Conservation (phyloP, 2,888 invertebrate species). For the Drosophila histrio region DNA sequence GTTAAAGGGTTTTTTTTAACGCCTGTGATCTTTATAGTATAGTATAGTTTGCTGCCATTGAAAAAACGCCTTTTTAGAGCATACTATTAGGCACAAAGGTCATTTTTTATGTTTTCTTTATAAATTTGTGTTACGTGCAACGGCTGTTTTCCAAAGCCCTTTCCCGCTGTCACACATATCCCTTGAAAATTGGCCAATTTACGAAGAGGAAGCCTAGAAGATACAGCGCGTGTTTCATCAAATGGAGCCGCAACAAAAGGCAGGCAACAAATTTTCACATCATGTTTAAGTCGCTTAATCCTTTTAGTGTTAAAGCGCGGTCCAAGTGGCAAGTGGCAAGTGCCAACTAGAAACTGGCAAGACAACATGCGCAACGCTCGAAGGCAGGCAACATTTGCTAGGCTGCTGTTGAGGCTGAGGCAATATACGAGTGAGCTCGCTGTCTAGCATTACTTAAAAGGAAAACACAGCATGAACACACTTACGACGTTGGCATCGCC, state of each 20-base stretch:
- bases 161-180: conserved; percentile 16
- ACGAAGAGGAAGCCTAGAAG: conserved; percentile 22
- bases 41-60: conserved; percentile 47
- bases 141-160: conserved; percentile 6
- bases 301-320: conserved; percentile 72
- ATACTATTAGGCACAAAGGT: conserved; percentile 32
- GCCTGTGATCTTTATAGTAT: conserved; percentile 7
- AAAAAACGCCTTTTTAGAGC: conserved; percentile 47
- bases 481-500: conserved; percentile 34
- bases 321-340: conserved; percentile 68
- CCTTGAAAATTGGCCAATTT: conserved; percentile 53
- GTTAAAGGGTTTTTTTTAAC: conserved; percentile 4
- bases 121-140: conserved; percentile 72
- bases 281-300: conserved; percentile 74
- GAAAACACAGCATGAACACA: conserved; percentile 36
- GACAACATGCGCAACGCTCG: neutral
- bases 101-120: conserved; percentile 37
- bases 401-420: neutral
- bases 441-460: conserved; percentile 64
- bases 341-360: conserved; percentile 50
- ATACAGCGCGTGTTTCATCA: conserved; percentile 43
- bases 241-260: conserved; percentile 43
- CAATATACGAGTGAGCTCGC: conserved; percentile 17
- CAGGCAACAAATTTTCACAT: conserved; percentile 76
- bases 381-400: neutral